phyloP scores from a whole-genome alignment of 2,888 invertebrate genomes.

The Lepidochrysops patricia region DNA sequence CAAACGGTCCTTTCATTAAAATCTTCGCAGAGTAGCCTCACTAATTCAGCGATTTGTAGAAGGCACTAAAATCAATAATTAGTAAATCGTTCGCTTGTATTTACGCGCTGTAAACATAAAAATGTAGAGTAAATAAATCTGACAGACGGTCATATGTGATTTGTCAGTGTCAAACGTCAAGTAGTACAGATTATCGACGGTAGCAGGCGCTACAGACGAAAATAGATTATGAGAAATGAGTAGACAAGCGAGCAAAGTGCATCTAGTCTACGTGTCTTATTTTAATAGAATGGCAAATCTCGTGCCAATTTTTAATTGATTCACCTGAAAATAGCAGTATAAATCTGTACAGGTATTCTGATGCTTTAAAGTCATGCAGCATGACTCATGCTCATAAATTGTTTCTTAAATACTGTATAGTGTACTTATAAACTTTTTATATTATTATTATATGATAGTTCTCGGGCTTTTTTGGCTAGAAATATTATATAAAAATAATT shows the following conservation, averaged over 20 bases:
- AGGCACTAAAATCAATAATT: slow-evolving; percentile 1
- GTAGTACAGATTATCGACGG: not conserved
- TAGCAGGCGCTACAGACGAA: not conserved
- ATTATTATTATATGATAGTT: too few species aligned
- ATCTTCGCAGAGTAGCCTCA: not conserved
- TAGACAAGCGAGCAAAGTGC: too few species aligned
- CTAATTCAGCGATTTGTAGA: not conserved
- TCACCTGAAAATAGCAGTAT: too few species aligned
- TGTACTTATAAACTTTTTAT: too few species aligned
- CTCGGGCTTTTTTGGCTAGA: too few species aligned
- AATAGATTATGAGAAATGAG: not conserved
- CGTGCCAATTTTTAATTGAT: too few species aligned
- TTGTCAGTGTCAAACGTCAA: slow-evolving; percentile 18
- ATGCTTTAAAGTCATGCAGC: too few species aligned
- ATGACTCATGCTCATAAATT: too few species aligned
- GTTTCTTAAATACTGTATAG: too few species aligned
- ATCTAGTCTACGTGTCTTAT: not conserved
- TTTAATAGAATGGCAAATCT: not conserved
- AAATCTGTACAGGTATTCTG: too few species aligned
- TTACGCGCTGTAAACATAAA: slow-evolving; percentile 32
- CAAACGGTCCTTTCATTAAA: not conserved
- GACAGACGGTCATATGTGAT: not conserved
- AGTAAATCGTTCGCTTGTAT: slow-evolving; percentile 24
- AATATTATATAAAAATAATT: too few species aligned
- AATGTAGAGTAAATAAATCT: slow-evolving; percentile 6